Conservation (phyloP, 2,113 vertebrate species). For the Argyrosomus japonicus region DNA sequence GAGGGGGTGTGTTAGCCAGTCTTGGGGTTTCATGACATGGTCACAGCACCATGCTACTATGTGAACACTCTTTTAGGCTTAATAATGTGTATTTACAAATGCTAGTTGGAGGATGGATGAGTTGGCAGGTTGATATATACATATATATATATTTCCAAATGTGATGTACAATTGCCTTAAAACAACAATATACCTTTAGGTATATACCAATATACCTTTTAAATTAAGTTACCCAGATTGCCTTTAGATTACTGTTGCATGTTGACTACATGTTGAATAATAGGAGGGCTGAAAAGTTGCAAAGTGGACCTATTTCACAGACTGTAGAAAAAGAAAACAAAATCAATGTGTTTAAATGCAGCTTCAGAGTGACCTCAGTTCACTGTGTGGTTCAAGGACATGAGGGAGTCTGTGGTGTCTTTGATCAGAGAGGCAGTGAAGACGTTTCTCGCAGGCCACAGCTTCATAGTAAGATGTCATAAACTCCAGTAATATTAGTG, state of each 20-base stretch:
- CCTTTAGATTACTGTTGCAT: not conserved
- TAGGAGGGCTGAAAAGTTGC: not conserved
- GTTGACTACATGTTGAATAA: not conserved
- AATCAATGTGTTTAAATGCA: not conserved
- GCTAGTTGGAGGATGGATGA: not conserved
- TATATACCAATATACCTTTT: no score
- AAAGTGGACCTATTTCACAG: not conserved
- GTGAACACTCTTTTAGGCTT: constrained; percentile 19
- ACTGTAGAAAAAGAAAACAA: not conserved
- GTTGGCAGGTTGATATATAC: not conserved
- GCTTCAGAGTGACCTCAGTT: constrained; percentile 43
- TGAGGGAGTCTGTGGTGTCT: constrained; percentile 21
- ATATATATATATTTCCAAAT: not conserved
- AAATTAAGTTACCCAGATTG: not conserved
- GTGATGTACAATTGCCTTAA: not conserved
- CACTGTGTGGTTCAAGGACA: constrained; percentile 37
- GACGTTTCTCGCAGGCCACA: not conserved
- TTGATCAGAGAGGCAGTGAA: constrained; percentile 24
- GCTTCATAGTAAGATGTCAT: not conserved
- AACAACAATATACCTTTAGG: not conserved
- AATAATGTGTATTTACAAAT: not conserved
- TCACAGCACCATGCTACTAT: constrained; percentile 43
- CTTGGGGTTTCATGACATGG: constrained; percentile 61
- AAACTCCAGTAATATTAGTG: not conserved
- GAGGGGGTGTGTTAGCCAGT: constrained; percentile 55